Percentiles rank a stretch among this genome's conserved stretches.
Conservation (phyloP, 2,113 vertebrate genomes). For the Eulemur macaco region DNA sequence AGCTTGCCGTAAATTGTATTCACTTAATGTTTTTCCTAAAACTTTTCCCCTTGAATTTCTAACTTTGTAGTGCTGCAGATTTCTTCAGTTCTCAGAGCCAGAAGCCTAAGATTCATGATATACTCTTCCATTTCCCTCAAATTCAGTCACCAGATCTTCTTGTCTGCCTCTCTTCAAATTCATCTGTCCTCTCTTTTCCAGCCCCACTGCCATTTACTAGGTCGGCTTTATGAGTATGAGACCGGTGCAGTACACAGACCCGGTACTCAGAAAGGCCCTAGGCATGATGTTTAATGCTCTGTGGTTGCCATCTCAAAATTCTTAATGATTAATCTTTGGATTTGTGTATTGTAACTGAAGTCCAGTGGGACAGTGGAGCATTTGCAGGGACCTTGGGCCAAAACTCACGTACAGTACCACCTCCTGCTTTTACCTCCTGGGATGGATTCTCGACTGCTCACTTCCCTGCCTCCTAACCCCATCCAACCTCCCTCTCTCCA, state of each 20-base stretch:
- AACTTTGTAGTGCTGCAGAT: background rate
- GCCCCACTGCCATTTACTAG: background rate
- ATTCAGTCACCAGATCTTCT: background rate
- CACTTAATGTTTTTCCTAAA: background rate
- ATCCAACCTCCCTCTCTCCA: background rate
- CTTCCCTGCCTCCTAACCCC: background rate
- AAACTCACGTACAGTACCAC: no score
- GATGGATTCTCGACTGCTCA: background rate
- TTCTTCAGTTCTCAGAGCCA: background rate
- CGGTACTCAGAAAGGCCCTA: background rate
- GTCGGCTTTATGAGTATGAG: background rate
- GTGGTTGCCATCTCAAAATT: background rate
- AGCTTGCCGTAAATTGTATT: background rate
- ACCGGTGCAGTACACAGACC: background rate
- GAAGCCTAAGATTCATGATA: background rate
- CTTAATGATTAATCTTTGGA: background rate
- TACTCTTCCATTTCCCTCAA: background rate
- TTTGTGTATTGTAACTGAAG: background rate
- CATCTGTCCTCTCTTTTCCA: background rate
- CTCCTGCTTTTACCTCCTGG: background rate
- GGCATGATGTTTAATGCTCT: background rate
- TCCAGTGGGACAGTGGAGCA: background rate
- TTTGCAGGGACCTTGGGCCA: background rate
- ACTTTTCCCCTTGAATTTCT: background rate
- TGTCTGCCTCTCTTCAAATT: background rate